Percentiles rank a stretch among this genome's conserved stretches.
These are phyloP conservation scores for Noctua pronuba DNA, from an alignment of 2,888 invertebrate genomes.

Conservation along the genomic window DNA sequence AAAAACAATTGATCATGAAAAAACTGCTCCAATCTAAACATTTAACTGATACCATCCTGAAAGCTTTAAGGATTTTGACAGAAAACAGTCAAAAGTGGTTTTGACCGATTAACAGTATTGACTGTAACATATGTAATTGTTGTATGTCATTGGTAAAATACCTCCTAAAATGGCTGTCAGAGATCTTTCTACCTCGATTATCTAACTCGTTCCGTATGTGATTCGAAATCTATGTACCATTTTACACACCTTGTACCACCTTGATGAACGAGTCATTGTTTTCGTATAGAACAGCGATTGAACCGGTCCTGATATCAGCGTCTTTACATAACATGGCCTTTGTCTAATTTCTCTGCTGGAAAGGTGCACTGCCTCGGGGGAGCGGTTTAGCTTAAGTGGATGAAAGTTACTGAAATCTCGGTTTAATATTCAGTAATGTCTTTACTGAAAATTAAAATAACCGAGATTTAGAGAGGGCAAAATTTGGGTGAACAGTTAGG, in stretches of 20 bases:
- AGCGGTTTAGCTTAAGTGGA: background rate
- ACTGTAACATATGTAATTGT: too few species aligned
- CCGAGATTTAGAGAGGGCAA: background rate
- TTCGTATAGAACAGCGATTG: background rate
- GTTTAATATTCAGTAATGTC: background rate
- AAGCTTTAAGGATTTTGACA: too few species aligned
- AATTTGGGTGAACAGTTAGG: background rate
- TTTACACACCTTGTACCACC: background rate
- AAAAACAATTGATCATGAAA: too few species aligned
- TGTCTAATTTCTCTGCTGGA: slow-evolving; percentile 30
- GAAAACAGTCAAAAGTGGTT: too few species aligned
- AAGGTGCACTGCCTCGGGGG: slow-evolving; percentile 2
- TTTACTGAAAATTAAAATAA: background rate
- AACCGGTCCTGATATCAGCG: slow-evolving; percentile 15
- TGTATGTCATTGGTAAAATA: background rate
- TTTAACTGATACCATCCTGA: too few species aligned
- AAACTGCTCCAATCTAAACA: too few species aligned
- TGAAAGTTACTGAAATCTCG: background rate
- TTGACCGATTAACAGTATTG: too few species aligned
- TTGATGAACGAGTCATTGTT: slow-evolving; percentile 20
- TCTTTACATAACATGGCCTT: slow-evolving; percentile 23
- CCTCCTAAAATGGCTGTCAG: background rate
- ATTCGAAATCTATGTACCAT: background rate
- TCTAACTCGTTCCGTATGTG: background rate
- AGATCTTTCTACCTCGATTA: background rate